Base-by-base conservation (phyloP, 2,797 vertebrate genomes). In the Spea hammondii region DNA sequence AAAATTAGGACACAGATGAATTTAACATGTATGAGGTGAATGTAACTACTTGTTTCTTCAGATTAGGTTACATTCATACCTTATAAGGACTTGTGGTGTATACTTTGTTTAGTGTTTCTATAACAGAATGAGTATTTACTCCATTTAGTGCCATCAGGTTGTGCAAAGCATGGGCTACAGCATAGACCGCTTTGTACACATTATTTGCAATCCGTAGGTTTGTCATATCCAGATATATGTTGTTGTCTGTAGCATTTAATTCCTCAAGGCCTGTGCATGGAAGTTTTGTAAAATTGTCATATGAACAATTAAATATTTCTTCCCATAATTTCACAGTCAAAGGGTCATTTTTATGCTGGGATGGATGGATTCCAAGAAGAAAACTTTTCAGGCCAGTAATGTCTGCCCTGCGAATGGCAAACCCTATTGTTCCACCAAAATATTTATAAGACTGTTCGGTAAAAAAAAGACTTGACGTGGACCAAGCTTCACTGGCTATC, bases 401-500 rank as follows among this genome's bases (percentile, higher is more conserved):
- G 5, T 87, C 79, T 86, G 88, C 91, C 78, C 90, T 92, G 5
- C 87, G 86, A 67, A 92, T 83, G 7, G 89, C 88, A 85, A 93
- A 91, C 65, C 93, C 92, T 2, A 94, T 83, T 0, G 92, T 84
- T 13, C 93, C 93, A 50, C 88, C 88, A 81, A 93, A 92, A 59
- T 86, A 88, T 59, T 74, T 82, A 72, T 90, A 91, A 4, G 89
- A 88, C 81, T 92, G 88, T 17, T 90, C 82, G 7, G 90, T 92
- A 17, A 89, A 90, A 0, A 88, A 89, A 6, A 83, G 85, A 47
- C 83, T 50, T 79, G 91, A 90, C 11, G 92, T 93, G 82, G 93
- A 88, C 92, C 93, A 93, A 8, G 91, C 91, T 83, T 93, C 92
- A 64, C 91, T 93, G 48, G 86, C 92, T 62, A 94, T 88, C 93